Conservation (phyloP, 37 sponge, comb jelly and placozoan species). For the Ianthella basta region DNA sequence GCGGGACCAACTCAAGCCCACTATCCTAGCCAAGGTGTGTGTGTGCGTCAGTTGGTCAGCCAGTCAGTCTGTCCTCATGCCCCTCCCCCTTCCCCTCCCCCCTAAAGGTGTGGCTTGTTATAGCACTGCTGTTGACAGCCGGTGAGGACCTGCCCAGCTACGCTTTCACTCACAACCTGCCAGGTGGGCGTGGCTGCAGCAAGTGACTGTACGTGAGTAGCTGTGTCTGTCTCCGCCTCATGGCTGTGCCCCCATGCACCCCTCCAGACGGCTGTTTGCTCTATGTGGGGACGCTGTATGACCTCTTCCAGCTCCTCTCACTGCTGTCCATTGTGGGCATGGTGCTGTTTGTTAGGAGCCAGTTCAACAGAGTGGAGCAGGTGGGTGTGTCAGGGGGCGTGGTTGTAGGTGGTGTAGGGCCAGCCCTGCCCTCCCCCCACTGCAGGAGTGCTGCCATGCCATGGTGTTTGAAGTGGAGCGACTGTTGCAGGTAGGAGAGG, state of each 20-base stretch:
- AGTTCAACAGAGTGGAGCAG: conserved; percentile 21
- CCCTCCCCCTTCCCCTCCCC: no score
- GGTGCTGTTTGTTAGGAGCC: conserved; percentile 11
- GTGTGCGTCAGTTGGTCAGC: no score
- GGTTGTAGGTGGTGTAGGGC: no score
- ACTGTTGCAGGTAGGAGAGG: background rate
- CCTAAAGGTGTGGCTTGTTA: background rate
- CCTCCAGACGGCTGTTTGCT: background rate
- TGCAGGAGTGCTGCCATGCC: conserved; percentile 11
- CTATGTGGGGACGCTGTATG: background rate
- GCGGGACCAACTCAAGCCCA: no score
- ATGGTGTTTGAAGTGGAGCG: conserved; percentile 20
- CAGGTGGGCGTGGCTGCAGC: no score
- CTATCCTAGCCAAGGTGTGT: no score
- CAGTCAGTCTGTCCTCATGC: no score
- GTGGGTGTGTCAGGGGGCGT: no score
- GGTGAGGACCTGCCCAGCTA: conserved; percentile 25
- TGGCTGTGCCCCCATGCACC: no score
- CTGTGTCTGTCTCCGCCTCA: no score
- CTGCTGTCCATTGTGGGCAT: background rate
- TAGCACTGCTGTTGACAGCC: background rate
- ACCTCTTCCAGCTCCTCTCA: background rate
- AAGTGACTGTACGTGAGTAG: no score
- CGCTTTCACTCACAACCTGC: background rate
- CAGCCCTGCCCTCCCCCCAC: background rate